A percentile compares a stretch with the other conserved stretches of the same genome.
These are phyloP conservation scores for Ctena decussata DNA, from an alignment of 2,888 invertebrate species.

Conservation along the genomic window DNA sequence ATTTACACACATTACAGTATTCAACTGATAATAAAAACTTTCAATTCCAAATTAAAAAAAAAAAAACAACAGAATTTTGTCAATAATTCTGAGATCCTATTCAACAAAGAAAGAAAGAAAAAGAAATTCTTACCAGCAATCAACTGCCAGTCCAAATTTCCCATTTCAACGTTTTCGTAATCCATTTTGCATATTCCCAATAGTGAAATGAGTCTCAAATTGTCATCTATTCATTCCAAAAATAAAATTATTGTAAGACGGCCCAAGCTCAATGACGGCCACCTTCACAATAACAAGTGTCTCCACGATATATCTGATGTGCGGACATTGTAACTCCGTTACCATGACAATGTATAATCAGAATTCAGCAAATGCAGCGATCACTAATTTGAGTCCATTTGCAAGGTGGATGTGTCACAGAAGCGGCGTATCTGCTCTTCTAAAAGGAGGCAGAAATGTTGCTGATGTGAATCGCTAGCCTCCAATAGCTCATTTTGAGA, in stretches of 20 bases:
- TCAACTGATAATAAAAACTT: too few species aligned
- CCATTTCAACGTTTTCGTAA: background rate
- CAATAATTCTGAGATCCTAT: too few species aligned
- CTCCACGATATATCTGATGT: background rate
- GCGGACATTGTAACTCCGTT: background rate
- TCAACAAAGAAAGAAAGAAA: background rate
- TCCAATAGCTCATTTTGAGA: too few species aligned
- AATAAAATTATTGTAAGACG: background rate
- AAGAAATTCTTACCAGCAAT: background rate
- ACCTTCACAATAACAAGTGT: background rate
- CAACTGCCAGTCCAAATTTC: background rate
- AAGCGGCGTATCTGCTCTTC: background rate
- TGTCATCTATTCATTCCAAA: background rate
- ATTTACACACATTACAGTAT: too few species aligned
- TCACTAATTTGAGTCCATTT: constrained; percentile 7
- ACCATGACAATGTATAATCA: constrained; percentile 3
- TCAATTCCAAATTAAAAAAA: too few species aligned
- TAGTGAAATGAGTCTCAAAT: background rate
- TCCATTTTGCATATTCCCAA: constrained; percentile 14
- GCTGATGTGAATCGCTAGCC: background rate
- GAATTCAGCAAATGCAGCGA: constrained; percentile 3
- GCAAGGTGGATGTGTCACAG: background rate
- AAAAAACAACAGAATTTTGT: too few species aligned
- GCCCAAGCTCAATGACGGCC: background rate
- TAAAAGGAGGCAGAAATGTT: background rate